Evolutionary conservation across 1,140 invertebrate species (phyloP).

Genomic region (Cherax quadricarinatus): DNA sequence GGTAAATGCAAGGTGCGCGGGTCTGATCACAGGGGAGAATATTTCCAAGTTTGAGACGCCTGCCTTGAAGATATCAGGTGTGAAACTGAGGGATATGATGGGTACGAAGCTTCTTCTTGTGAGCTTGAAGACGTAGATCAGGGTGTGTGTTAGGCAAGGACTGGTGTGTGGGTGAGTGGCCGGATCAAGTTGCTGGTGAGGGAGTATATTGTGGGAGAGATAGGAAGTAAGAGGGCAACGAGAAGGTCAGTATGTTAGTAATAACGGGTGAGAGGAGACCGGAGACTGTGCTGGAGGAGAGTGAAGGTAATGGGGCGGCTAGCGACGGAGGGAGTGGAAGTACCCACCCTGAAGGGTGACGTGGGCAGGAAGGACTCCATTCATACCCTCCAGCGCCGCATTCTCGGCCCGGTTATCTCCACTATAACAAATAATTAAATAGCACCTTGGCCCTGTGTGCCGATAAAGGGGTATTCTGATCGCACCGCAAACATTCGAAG

Average conservation of each 20-base stretch:
- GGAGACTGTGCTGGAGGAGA: background rate
- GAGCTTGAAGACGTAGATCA: too few species aligned
- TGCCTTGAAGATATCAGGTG: too few species aligned
- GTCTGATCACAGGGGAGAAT: too few species aligned
- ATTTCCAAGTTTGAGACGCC: too few species aligned
- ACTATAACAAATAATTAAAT: slow-evolving; percentile 2
- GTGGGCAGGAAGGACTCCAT: background rate
- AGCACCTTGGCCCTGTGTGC: background rate
- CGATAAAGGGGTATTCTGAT: background rate
- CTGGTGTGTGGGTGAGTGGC: too few species aligned
- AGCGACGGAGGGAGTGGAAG: background rate
- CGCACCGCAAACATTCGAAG: slow-evolving; percentile 16
- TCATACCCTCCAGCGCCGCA: background rate
- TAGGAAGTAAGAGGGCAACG: background rate
- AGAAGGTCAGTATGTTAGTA: background rate
- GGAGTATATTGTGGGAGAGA: too few species aligned
- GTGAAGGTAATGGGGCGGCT: background rate
- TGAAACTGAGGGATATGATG: too few species aligned
- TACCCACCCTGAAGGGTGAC: background rate
- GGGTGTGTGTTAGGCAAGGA: too few species aligned
- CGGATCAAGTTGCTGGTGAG: too few species aligned
- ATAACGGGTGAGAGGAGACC: background rate
- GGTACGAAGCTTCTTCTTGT: too few species aligned
- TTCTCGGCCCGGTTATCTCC: background rate
- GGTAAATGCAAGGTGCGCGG: too few species aligned